A percentile compares a stretch with the other conserved stretches of the same genome.
Conservation (phyloP, 2,113 vertebrate genomes). For the Chaenocephalus aceratus region DNA sequence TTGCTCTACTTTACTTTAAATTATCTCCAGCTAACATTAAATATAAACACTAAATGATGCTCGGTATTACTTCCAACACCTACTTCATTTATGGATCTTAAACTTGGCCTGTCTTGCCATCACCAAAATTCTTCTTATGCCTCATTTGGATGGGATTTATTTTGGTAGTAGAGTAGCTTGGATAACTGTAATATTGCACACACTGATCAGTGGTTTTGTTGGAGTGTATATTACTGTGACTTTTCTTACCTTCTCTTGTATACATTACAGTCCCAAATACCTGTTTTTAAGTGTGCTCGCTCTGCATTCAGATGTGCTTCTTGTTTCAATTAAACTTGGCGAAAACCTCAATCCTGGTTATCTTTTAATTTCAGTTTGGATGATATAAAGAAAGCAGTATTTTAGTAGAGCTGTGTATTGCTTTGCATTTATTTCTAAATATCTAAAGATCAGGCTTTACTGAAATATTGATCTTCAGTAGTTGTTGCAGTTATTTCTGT, state of each 20-base stretch:
- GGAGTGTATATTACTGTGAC: neutral
- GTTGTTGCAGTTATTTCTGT: neutral
- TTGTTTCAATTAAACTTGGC: neutral
- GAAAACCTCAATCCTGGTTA: neutral
- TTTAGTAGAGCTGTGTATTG: neutral
- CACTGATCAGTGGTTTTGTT: slow-evolving; percentile 19
- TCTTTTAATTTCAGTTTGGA: slow-evolving; percentile 5
- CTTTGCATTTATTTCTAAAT: slow-evolving; percentile 38
- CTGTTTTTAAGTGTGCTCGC: neutral
- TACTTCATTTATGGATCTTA: neutral
- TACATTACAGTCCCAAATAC: slow-evolving; percentile 4
- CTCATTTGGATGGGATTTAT: slow-evolving; percentile 19
- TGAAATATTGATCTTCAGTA: slow-evolving; percentile 31
- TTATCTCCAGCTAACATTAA: neutral
- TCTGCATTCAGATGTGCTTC: neutral
- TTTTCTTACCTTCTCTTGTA: neutral
- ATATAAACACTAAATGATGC: neutral
- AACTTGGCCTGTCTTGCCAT: neutral
- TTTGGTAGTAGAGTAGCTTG: neutral
- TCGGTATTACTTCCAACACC: slow-evolving; percentile 19
- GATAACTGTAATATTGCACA: neutral
- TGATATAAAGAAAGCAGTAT: neutral
- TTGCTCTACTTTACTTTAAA: neutral
- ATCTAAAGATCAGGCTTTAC: slow-evolving; percentile 30
- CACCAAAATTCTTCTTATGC: slow-evolving; percentile 5